These are phyloP conservation scores for Agrochola litura DNA, from an alignment of 2,888 invertebrate genomes.

Conservation along the genomic window DNA sequence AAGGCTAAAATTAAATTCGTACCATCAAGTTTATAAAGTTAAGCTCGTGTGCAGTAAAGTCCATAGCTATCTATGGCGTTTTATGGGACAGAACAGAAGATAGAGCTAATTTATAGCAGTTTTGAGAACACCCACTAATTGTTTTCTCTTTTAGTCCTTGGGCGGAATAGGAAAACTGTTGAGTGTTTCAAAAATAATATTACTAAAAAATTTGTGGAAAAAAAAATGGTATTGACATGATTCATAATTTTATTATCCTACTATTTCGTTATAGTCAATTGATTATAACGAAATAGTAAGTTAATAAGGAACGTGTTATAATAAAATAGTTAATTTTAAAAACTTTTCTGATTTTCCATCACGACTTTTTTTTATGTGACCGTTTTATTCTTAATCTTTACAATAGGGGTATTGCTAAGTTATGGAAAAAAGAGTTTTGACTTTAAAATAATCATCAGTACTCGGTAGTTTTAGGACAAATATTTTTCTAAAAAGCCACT, in stretches of 20 bases:
- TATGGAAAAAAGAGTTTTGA: not conserved
- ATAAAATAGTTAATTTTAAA: not conserved
- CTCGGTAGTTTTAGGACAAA: not conserved
- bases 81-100: conserved; percentile 65
- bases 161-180: conserved; percentile 32
- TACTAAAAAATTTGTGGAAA: not conserved
- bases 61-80: conserved; percentile 58
- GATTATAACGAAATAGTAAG: not conserved
- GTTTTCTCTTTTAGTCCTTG: conserved; percentile 64
- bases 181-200: conserved; percentile 9
- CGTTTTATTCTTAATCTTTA: not conserved
- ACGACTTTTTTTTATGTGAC: not conserved
- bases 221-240: no score
- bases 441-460: not conserved
- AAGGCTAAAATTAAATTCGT: conserved; percentile 39
- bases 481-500: conserved; percentile 3
- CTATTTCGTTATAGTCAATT: no score
- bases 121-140: conserved; percentile 65
- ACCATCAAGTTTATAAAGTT: conserved; percentile 42
- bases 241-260: no score
- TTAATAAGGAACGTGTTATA: not conserved
- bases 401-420: not conserved
- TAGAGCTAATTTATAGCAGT: conserved; percentile 66
- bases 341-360: not conserved
- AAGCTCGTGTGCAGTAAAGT: conserved; percentile 63